These are phyloP conservation scores for Nymphalis c-album DNA, from an alignment of 2,888 invertebrate species.

Conservation along the genomic window DNA sequence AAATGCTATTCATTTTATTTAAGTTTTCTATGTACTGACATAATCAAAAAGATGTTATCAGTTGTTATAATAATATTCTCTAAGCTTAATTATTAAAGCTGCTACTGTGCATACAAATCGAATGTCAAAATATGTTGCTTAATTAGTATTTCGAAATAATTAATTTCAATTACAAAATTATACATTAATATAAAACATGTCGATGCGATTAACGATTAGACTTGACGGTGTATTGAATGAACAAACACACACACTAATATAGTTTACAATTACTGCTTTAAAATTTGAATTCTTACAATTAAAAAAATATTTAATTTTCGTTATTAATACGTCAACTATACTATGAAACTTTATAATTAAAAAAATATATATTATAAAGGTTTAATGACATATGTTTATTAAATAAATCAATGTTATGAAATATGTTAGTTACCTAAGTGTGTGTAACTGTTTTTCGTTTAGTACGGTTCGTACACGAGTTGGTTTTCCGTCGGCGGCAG, in stretches of 20 bases:
- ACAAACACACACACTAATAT: neutral
- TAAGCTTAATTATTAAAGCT: neutral
- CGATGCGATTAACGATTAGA: neutral
- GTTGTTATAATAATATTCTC: neutral
- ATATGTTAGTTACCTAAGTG: slow-evolving; percentile 84
- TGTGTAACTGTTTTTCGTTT: slow-evolving; percentile 99
- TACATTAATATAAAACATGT: neutral
- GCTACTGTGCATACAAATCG: neutral
- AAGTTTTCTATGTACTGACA: neutral
- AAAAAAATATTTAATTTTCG: neutral
- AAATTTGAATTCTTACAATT: neutral
- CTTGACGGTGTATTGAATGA: neutral
- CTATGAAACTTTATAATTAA: too few relatives aligned
- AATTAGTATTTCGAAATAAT: slow-evolving; percentile 7
- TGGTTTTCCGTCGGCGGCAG: slow-evolving; percentile 93
- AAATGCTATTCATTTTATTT: neutral
- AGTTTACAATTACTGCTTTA: neutral
- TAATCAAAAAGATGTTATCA: neutral
- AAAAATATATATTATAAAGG: too few relatives aligned
- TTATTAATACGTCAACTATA: neutral
- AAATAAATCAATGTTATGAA: neutral
- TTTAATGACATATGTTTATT: neutral
- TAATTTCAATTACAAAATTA: slow-evolving; percentile 4
- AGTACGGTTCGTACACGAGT: slow-evolving; percentile 99
- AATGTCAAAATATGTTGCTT: neutral